Evolutionary conservation across 1,140 invertebrate genomes (phyloP).

Genomic region (Hyphantria cunea): DNA sequence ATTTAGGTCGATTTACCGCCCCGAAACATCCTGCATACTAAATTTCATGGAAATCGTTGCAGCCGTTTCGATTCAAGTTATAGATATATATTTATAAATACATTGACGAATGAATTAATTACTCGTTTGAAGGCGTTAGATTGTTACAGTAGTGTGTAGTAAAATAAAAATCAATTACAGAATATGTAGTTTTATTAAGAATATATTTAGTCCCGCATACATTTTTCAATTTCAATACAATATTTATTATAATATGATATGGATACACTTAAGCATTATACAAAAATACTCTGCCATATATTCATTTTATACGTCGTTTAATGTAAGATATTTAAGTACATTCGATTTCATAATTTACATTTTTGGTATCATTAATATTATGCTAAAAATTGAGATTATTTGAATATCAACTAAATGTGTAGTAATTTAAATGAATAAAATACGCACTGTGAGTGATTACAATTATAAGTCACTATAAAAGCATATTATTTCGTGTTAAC

Average conservation of each 20-base stretch:
- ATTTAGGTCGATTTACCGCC: too few relatives aligned
- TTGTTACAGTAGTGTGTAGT: too few relatives aligned
- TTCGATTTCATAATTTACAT: constrained; percentile 8
- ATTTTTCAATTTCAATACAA: constrained; percentile 12
- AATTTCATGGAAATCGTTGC: too few relatives aligned
- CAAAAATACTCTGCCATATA: constrained; percentile 49
- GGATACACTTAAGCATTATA: constrained; percentile 41
- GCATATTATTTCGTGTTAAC: too few relatives aligned
- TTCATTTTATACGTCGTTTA: constrained; percentile 1
- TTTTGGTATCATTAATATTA: constrained; percentile 24
- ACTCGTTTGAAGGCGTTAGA: too few relatives aligned
- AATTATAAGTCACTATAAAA: too few relatives aligned
- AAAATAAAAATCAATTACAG: background rate
- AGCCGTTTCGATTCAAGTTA: too few relatives aligned
- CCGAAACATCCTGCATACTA: too few relatives aligned
- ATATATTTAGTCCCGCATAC: constrained; percentile 10
- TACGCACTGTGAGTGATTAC: too few relatives aligned
- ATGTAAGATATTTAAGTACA: constrained; percentile 28
- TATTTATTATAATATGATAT: constrained; percentile 41
- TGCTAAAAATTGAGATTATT: constrained; percentile 22
- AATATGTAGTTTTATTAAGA: constrained; percentile 21
- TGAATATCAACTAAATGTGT: constrained; percentile 7
- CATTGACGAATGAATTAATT: too few relatives aligned
- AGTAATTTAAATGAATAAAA: background rate
- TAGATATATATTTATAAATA: too few relatives aligned